Evolutionary conservation across 2,888 invertebrate genomes (phyloP).

Genomic region (Conops quadrifasciatus): DNA sequence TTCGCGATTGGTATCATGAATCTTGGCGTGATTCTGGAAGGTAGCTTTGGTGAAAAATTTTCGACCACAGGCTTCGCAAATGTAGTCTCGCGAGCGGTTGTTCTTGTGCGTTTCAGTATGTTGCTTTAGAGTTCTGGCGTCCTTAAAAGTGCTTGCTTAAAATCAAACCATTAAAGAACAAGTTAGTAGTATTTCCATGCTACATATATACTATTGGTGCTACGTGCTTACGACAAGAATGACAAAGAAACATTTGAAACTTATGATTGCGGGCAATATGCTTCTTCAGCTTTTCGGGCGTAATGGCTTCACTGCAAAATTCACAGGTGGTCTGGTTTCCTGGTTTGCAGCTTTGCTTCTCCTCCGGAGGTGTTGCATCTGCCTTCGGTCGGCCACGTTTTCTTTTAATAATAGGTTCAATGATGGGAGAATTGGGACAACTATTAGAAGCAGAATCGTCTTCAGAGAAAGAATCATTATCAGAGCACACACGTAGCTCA

Average conservation of each 20-base stretch:
- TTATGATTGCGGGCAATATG: slow-evolving; percentile 36
- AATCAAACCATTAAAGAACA: background rate
- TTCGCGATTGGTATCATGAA: slow-evolving; percentile 43
- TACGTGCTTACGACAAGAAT: slow-evolving; percentile 39
- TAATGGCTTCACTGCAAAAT: slow-evolving; percentile 28
- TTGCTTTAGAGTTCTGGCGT: slow-evolving; percentile 41
- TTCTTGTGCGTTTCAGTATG: slow-evolving; percentile 45
- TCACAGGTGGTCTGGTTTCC: slow-evolving; percentile 19
- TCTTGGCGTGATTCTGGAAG: slow-evolving; percentile 42
- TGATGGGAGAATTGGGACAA: background rate
- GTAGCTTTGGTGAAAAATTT: slow-evolving; percentile 46
- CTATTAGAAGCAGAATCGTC: background rate
- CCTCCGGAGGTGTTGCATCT: background rate
- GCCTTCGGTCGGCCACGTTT: slow-evolving; percentile 15
- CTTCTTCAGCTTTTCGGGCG: slow-evolving; percentile 18
- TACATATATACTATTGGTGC: background rate
- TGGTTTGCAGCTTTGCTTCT: background rate
- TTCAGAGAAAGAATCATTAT: slow-evolving; percentile 8
- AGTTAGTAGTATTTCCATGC: background rate
- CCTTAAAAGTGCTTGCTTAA: slow-evolving; percentile 39
- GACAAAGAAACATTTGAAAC: slow-evolving; percentile 35
- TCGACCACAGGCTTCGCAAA: slow-evolving; percentile 44
- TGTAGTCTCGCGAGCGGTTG: slow-evolving; percentile 44
- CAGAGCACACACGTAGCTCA: background rate
- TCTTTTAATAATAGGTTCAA: background rate